These are phyloP conservation scores for Lobophora halterata DNA, from an alignment of 2,888 invertebrate species.

Conservation along the genomic window DNA sequence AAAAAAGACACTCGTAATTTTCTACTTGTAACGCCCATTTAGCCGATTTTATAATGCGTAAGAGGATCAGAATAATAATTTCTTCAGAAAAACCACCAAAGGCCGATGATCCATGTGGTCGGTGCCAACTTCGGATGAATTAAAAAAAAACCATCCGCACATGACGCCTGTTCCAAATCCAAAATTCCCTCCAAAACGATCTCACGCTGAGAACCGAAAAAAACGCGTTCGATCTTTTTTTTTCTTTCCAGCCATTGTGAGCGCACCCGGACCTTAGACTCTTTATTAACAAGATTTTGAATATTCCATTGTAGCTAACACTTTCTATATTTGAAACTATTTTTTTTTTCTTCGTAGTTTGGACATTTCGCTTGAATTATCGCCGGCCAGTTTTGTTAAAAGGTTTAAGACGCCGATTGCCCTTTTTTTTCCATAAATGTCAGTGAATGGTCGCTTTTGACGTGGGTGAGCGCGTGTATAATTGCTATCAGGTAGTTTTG, in stretches of 20 bases:
- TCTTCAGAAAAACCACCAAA: constrained; percentile 43
- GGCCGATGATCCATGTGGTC: constrained; percentile 38
- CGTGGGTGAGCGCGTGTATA: constrained; percentile 80
- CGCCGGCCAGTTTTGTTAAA: constrained; percentile 77
- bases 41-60: constrained; percentile 51
- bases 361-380: constrained; percentile 81
- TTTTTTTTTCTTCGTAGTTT: constrained; percentile 65
- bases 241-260: constrained; percentile 57
- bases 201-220: constrained; percentile 74
- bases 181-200: constrained; percentile 74
- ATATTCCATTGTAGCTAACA: constrained; percentile 79
- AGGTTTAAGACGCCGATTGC: constrained; percentile 66
- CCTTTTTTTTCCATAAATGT: constrained; percentile 69
- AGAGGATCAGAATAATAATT: constrained; percentile 56
- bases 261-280: constrained; percentile 57
- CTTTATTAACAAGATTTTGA: constrained; percentile 80
- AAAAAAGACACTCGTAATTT: constrained; percentile 40
- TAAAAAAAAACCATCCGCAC: constrained; percentile 54
- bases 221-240: constrained; percentile 63
- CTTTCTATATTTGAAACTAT: constrained; percentile 74
- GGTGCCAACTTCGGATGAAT: constrained; percentile 39
- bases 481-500: constrained; percentile 78
- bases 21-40: constrained; percentile 53
- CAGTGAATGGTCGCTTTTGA: constrained; percentile 68
- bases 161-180: constrained; percentile 73